Conservation (phyloP, 2,888 invertebrate species). For the Polyommatus iphigenia region DNA sequence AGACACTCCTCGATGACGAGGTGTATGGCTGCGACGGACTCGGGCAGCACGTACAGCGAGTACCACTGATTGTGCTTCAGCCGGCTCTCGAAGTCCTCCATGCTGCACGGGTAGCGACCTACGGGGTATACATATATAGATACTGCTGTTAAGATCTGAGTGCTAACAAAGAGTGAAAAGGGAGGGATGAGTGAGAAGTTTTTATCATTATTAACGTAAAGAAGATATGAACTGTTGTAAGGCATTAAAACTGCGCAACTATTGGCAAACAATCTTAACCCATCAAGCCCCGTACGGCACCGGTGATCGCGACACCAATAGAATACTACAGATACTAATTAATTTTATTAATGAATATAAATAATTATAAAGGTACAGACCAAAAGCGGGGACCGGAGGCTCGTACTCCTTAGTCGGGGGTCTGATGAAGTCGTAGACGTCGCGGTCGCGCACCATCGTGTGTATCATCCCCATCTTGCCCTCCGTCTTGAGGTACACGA, state of each 20-base stretch:
- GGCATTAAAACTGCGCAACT: too few species aligned
- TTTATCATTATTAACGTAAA: too few species aligned
- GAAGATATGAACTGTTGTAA: too few species aligned
- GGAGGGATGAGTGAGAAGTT: too few species aligned
- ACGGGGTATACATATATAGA: slow-evolving; percentile 1
- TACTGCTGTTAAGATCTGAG: not conserved
- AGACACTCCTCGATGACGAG: slow-evolving; percentile 82
- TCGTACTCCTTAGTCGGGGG: slow-evolving; percentile 64
- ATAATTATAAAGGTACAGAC: slow-evolving; percentile 50
- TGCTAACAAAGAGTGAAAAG: too few species aligned
- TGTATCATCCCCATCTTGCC: slow-evolving; percentile 83
- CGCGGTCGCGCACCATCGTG: slow-evolving; percentile 65
- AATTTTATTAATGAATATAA: too few species aligned
- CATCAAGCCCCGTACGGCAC: too few species aligned
- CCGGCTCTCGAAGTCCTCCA: slow-evolving; percentile 74
- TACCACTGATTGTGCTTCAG: slow-evolving; percentile 79
- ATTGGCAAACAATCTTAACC: too few species aligned
- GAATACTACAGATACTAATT: too few species aligned
- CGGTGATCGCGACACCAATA: too few species aligned
- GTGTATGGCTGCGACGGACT: slow-evolving; percentile 80
- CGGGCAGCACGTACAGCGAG: slow-evolving; percentile 80
- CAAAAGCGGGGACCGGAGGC: slow-evolving; percentile 63
- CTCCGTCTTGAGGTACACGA: slow-evolving; percentile 81
- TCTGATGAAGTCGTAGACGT: slow-evolving; percentile 74
- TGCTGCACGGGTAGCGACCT: slow-evolving; percentile 73